Base-by-base conservation (phyloP, 2,888 invertebrate genomes). In the Trichopria drosophilae region DNA sequence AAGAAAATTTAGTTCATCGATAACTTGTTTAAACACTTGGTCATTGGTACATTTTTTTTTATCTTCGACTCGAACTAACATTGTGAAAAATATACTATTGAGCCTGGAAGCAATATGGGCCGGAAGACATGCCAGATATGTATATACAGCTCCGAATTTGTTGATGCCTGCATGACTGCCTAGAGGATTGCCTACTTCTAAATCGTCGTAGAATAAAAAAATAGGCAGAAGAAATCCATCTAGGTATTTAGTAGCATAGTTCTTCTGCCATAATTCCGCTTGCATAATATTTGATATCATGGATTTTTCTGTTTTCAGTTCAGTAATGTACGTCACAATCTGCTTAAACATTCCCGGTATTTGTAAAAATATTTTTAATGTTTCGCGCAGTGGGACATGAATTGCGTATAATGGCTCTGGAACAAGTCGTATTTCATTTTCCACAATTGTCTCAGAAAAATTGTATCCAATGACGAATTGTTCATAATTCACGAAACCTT, bases 31-130 rank as follows among this genome's bases (percentile, higher is more conserved):
- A 53, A 67, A 61, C 10, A 59, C 55, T 39, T 57, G 40, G 36
- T 53, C 46, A 57, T 63, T 67, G 12, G 61, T 59, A 43, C 57
- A 61, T 18, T 40, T 53, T 51, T 58, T 59, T 36, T 62, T 45
- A 55, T 67, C 65, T 24, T 41, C 12, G 31, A 57, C 40, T 47
- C 63, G 56, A 48, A 65, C 46, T 19, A 66, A 28, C 26, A 46
- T 52, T 28, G 60, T 59, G 29, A 65, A 54, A 61, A 67, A 63
- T 37, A 61, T 61, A 36, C 55, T 58, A 15, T 13, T 22, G 28
- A 59, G 43, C 16, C 51, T 46, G 18, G 57, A 55, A 18, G 57
- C 35, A 28, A 53, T 50, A 13, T 50, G 36, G 20, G 49, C 42
- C 16, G 58, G 59, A 16, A 59, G 26, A 20, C 55, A 57, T 36